Conservation (phyloP, 2,113 vertebrate species). For the Chroicocephalus ridibundus region DNA sequence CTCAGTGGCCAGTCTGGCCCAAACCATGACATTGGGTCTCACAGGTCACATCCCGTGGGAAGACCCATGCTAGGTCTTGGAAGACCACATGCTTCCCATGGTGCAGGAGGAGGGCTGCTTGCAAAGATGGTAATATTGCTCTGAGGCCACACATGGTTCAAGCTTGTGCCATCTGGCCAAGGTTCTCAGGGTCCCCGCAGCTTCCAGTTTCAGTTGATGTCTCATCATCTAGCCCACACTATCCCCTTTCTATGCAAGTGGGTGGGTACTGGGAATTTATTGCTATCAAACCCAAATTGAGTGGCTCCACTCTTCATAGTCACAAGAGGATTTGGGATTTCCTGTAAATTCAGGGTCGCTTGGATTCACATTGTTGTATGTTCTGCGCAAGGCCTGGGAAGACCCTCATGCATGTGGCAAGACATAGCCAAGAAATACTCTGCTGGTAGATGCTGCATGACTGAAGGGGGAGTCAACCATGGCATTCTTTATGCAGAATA, state of each 20-base stretch:
- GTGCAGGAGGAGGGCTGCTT: neutral
- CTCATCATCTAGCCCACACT: neutral
- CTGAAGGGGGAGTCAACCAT: neutral
- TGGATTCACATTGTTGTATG: neutral
- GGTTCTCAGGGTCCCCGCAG: accelerated
- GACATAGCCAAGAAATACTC: neutral
- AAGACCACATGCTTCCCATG: neutral
- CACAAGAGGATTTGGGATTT: neutral
- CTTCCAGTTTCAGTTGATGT: neutral
- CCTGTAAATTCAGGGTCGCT: neutral
- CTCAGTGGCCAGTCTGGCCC: neutral
- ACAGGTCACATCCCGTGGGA: neutral
- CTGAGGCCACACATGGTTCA: accelerated
- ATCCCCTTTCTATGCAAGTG: neutral
- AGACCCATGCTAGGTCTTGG: neutral
- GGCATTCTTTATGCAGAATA: accelerated
- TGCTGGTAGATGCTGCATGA: neutral
- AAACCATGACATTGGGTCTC: neutral
- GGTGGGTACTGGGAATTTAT: neutral
- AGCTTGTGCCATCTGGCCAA: neutral
- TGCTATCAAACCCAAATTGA: neutral
- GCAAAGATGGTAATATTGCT: neutral
- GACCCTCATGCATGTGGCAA: neutral
- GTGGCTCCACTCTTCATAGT: neutral
- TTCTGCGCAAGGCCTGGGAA: neutral